These are phyloP conservation scores for Molossus molossus DNA, from an alignment of 2,797 vertebrate genomes.

Conservation along the genomic window DNA sequence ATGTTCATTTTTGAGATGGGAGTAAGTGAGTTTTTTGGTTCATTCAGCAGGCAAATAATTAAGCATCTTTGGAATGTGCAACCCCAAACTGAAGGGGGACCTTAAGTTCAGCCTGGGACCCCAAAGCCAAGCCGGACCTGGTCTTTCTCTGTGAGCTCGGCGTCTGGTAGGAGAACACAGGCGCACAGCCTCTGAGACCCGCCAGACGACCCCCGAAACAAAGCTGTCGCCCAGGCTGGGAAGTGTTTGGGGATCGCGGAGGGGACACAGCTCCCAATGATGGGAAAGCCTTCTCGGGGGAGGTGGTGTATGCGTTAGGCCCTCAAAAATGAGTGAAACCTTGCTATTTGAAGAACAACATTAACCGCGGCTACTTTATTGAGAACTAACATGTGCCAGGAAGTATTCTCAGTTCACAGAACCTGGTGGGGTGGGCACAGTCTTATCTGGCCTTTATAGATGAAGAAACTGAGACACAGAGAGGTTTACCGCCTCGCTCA, in stretches of 20 bases:
- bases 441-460: fast-evolving
- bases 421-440: fast-evolving
- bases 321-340: neutral
- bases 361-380: neutral
- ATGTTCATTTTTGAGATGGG: neutral
- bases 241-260: fast-evolving
- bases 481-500: neutral
- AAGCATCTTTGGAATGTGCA: neutral
- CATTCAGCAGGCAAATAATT: neutral
- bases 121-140: neutral
- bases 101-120: neutral
- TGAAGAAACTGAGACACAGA: neutral
- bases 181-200: too few species aligned
- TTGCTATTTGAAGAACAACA: neutral
- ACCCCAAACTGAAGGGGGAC: neutral
- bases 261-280: fast-evolving
- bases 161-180: fast-evolving
- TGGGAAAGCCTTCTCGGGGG: neutral
- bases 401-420: neutral
- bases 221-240: neutral
- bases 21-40: neutral
- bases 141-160: neutral
- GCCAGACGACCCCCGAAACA: fast-evolving
- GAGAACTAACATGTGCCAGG: fast-evolving
- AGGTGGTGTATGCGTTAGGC: neutral